Percentiles rank a stretch among this genome's conserved stretches.
phyloP scores from a whole-genome alignment of 92 coral and sea anemone genomes.

The Parazoanthus swiftii region DNA sequence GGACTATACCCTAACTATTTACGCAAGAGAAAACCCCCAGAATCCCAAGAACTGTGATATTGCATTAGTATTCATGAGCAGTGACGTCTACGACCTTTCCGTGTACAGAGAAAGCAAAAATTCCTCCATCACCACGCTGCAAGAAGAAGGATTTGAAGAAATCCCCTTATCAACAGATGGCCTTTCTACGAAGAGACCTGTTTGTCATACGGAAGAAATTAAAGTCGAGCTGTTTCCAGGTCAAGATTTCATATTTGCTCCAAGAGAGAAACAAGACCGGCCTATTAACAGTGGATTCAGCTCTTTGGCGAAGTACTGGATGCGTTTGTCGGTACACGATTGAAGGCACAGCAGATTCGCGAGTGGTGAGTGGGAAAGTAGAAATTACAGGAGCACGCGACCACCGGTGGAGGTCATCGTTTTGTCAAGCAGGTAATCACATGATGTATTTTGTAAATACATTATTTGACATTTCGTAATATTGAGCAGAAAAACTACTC shows the following conservation, averaged over 20 bases:
- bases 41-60: not conserved
- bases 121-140: not conserved
- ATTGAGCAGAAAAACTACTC: too few relatives aligned
- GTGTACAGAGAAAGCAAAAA: not conserved
- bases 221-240: not conserved
- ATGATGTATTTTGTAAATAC: too few relatives aligned
- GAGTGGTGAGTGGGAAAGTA: not conserved
- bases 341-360: not conserved
- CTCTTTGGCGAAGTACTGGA: not conserved
- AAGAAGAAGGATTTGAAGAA: not conserved
- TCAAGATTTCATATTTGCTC: not conserved
- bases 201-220: not conserved
- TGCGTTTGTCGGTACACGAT: not conserved
- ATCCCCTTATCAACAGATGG: not conserved
- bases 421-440: not conserved
- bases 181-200: not conserved
- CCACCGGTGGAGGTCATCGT: not conserved
- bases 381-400: not conserved
- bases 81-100: not conserved
- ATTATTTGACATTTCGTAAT: too few relatives aligned
- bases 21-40: not conserved
- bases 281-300: not conserved
- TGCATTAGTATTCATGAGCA: not conserved
- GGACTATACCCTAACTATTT: not conserved
- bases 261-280: not conserved